Evolutionary conservation across 2,113 vertebrate species (phyloP).

Genomic region (Gymnocephalus cernua): DNA sequence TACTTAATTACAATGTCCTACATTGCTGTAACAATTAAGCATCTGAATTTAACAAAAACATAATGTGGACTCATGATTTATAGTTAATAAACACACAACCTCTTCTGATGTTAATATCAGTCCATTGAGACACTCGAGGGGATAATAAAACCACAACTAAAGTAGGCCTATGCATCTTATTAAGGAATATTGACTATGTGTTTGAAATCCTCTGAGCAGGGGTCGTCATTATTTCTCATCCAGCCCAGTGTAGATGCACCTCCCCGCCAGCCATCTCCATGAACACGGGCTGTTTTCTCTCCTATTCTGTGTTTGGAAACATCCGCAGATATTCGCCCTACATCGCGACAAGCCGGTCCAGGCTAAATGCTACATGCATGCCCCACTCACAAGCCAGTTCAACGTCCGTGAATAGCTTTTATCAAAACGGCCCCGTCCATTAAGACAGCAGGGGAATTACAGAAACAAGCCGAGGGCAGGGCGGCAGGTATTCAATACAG

Average conservation of each 20-base stretch:
- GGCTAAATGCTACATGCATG: constrained; percentile 67
- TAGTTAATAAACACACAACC: constrained; percentile 34
- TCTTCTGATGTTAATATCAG: constrained; percentile 14
- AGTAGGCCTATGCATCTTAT: constrained; percentile 6
- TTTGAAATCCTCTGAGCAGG: constrained; percentile 63
- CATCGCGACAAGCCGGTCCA: constrained; percentile 62
- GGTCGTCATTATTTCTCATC: constrained; percentile 70
- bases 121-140: constrained; percentile 34
- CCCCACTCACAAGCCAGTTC: constrained; percentile 53
- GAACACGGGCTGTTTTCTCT: constrained; percentile 50
- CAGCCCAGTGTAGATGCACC: constrained; percentile 58
- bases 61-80: constrained; percentile 21
- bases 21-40: not conserved
- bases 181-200: constrained; percentile 17
- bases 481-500: constrained; percentile 57
- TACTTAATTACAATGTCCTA: not conserved
- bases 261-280: constrained; percentile 71
- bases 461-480: constrained; percentile 29
- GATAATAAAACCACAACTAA: constrained; percentile 28
- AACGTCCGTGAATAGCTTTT: constrained; percentile 60
- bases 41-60: not conserved
- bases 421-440: constrained; percentile 66
- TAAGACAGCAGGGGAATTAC: constrained; percentile 65
- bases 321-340: constrained; percentile 65
- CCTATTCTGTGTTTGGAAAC: constrained; percentile 38